Percentiles rank a stretch among this genome's conserved stretches.
Conservation (phyloP, 2,888 invertebrate genomes). For the Lasius platythorax region DNA sequence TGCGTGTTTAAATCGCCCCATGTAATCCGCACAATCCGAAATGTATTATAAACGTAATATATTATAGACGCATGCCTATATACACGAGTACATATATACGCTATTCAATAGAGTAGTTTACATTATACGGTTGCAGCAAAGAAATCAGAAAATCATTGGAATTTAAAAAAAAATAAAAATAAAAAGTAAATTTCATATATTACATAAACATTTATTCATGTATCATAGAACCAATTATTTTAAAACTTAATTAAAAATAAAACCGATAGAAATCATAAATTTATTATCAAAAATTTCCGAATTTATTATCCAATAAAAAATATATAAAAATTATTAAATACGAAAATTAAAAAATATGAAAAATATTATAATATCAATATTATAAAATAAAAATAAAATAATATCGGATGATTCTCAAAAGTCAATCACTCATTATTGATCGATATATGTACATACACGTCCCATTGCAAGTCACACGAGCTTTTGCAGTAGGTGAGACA, state of each 20-base stretch:
- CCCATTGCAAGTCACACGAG: not conserved
- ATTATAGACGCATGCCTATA: no score
- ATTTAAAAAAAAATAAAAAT: not conserved
- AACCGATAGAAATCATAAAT: not conserved
- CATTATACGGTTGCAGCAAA: not conserved
- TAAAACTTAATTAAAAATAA: not conserved
- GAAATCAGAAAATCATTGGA: conserved; percentile 17
- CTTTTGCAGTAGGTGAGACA: conserved; percentile 1
- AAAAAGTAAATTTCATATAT: not conserved
- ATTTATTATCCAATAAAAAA: not conserved
- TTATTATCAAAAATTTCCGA: not conserved
- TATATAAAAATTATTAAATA: not conserved
- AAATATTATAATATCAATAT: not conserved
- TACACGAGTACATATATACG: not conserved
- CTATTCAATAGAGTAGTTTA: not conserved
- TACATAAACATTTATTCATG: not conserved
- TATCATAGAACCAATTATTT: not conserved
- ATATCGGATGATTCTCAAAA: not conserved
- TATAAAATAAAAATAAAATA: not conserved
- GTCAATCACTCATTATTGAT: not conserved
- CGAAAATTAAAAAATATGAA: not conserved
- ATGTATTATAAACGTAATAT: not conserved
- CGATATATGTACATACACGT: not conserved
- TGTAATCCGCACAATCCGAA: conserved; percentile 2
- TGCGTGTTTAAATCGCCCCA: conserved; percentile 30